These are phyloP conservation scores for Oreochromis mossambicus DNA, from an alignment of 2,797 vertebrate species.

Conservation along the genomic window DNA sequence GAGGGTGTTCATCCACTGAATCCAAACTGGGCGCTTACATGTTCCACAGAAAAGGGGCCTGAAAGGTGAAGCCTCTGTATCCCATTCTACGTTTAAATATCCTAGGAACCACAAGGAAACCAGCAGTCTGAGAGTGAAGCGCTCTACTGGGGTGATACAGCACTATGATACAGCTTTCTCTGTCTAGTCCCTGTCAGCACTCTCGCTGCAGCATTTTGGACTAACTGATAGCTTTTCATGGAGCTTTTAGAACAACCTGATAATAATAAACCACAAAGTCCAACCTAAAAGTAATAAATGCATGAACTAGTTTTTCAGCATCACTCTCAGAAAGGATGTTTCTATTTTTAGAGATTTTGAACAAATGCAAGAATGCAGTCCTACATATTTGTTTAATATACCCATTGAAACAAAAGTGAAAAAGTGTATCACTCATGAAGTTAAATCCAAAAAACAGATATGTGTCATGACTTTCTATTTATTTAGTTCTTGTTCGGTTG, in stretches of 20 bases:
- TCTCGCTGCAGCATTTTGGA: neutral
- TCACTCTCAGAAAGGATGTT: neutral
- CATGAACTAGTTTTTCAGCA: neutral
- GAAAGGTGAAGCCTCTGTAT: neutral
- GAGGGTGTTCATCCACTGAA: neutral
- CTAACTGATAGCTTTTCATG: neutral
- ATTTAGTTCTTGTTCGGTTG: neutral
- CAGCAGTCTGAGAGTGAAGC: neutral
- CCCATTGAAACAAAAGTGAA: rapidly evolving
- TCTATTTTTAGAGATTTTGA: neutral
- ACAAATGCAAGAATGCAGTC: neutral
- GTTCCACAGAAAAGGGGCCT: neutral
- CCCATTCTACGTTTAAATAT: neutral
- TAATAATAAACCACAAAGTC: neutral
- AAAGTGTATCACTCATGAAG: neutral
- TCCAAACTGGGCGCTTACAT: neutral
- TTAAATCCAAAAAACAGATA: neutral
- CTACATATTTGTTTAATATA: neutral
- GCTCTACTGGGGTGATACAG: neutral
- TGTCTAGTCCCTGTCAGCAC: neutral
- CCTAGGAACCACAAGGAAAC: neutral
- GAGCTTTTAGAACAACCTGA: neutral
- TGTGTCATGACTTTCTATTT: neutral
- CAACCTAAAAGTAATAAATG: neutral
- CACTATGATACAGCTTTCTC: neutral